A percentile compares a stretch with the other conserved stretches of the same genome.
These are phyloP conservation scores for Diacarnus erythraeanus DNA, from an alignment of 37 sponge, comb jelly and placozoan species.

Conservation along the genomic window DNA sequence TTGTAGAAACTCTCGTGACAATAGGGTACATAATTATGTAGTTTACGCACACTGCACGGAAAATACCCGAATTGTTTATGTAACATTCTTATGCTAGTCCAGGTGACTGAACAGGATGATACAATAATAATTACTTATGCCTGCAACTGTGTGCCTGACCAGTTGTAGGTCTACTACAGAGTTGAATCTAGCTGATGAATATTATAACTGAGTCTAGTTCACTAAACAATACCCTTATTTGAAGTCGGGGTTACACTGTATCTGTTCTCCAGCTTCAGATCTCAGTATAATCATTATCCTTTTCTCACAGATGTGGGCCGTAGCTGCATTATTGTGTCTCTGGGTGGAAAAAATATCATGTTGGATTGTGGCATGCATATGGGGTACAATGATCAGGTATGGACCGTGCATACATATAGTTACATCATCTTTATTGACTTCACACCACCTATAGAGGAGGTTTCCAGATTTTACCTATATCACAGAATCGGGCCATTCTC, in stretches of 20 bases:
- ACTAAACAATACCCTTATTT: too few relatives aligned
- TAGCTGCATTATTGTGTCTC: slow-evolving; percentile 92
- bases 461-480: slow-evolving; percentile 99
- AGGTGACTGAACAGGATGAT: too few relatives aligned
- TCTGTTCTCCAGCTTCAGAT: neutral
- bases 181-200: too few relatives aligned
- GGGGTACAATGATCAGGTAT: slow-evolving; percentile 93
- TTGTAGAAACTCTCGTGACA: too few relatives aligned
- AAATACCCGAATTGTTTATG: too few relatives aligned
- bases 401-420: neutral
- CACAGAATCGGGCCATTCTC: slow-evolving; percentile 75
- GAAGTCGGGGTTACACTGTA: slow-evolving; percentile 7
- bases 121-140: too few relatives aligned
- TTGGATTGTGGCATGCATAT: slow-evolving; percentile 99
- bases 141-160: too few relatives aligned
- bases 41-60: too few relatives aligned
- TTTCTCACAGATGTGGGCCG: slow-evolving; percentile 80
- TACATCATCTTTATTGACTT: neutral
- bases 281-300: neutral
- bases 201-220: too few relatives aligned
- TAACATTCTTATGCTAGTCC: too few relatives aligned
- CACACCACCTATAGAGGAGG: slow-evolving; percentile 59
- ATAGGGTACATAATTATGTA: too few relatives aligned
- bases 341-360: slow-evolving; percentile 92
- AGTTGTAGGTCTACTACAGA: too few relatives aligned